These are phyloP conservation scores for Drosophila parvula DNA, from an alignment of 1,140 invertebrate species.

Conservation along the genomic window DNA sequence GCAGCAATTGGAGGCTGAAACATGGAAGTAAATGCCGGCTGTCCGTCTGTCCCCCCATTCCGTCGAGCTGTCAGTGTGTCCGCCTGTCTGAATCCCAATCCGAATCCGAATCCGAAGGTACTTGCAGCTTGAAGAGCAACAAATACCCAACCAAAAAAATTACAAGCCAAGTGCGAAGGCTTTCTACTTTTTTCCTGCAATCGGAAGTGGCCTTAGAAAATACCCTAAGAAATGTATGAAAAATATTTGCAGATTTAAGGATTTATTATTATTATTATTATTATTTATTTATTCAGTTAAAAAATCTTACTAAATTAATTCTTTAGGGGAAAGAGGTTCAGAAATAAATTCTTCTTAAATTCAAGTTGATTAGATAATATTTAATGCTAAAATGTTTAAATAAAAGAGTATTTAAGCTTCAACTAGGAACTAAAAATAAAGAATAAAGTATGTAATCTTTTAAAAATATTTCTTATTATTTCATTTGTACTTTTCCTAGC, in stretches of 20 bases:
- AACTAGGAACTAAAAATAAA: too few species aligned
- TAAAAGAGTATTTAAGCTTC: background rate
- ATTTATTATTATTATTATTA: too few species aligned
- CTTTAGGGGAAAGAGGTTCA: too few species aligned
- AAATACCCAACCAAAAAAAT: constrained; percentile 40
- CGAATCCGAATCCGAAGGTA: constrained; percentile 62
- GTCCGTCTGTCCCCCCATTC: constrained; percentile 24
- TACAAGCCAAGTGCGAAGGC: constrained; percentile 36
- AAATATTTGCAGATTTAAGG: background rate
- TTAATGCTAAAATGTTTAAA: background rate
- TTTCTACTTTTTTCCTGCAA: background rate
- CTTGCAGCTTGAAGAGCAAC: constrained; percentile 71
- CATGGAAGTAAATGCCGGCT: constrained; percentile 61
- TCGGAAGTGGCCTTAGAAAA: background rate
- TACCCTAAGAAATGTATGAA: constrained; percentile 1
- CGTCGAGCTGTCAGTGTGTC: constrained; percentile 37
- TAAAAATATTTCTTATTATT: background rate
- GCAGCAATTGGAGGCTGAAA: constrained; percentile 58
- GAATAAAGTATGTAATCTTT: too few species aligned
- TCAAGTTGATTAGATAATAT: background rate
- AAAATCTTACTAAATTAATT: too few species aligned
- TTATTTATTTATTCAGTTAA: too few species aligned
- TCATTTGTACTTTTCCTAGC: background rate
- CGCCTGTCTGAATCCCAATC: constrained; percentile 45
- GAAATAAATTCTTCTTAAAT: background rate